Base-by-base conservation (phyloP, 2,888 invertebrate genomes). In the Drosophila algonquin region DNA sequence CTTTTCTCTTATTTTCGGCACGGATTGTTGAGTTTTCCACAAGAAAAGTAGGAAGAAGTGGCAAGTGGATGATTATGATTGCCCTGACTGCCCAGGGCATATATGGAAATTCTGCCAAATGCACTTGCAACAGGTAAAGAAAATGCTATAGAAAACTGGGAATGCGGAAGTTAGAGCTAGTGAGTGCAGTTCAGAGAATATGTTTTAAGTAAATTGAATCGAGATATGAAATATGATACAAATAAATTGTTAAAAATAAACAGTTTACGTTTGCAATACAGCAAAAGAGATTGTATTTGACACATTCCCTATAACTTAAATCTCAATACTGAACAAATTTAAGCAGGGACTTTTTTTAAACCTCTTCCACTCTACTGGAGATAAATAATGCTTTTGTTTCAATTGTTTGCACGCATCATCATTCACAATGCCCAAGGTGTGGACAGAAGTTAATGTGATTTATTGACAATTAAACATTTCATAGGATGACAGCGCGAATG, bases 1-100 rank as follows among this genome's bases (percentile, higher is more conserved):
- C 70, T 50, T 60, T 54, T 67, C 61, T 58, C 32, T 27, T 40
- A 63, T 54, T 62, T 53, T 58, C 52, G 68, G 57, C 77, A 85
- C 56, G 86, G 87, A 69, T 69, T 86, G 73, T 87, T 85, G 80
- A 75, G 62, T 72, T 73, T 71, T 50, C 63, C 21, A 47, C 40
- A 62, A 40, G 54, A 35, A 60, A 48, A 51, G 45, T 18, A 56
- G 6, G 7, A 6, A 24, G 24, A 30, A 61, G 51, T 46, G 44
- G 32, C 12, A 21, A 53, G 44, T 46, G 40, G 32, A 53, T 18
- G 21, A 45, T 50, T 68, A 32, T 69, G 40, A n/a, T 7, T 6
- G n/a, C 40, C n/a, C 21, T 21, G 3, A 21, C 3, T 4, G 24
- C 24, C 24, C 40, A n/a, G n/a, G n/a, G 40, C 45, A 32, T 3